These are phyloP conservation scores for Acestrorhynchus altus DNA, from an alignment of 2,797 vertebrate species.

Conservation along the genomic window DNA sequence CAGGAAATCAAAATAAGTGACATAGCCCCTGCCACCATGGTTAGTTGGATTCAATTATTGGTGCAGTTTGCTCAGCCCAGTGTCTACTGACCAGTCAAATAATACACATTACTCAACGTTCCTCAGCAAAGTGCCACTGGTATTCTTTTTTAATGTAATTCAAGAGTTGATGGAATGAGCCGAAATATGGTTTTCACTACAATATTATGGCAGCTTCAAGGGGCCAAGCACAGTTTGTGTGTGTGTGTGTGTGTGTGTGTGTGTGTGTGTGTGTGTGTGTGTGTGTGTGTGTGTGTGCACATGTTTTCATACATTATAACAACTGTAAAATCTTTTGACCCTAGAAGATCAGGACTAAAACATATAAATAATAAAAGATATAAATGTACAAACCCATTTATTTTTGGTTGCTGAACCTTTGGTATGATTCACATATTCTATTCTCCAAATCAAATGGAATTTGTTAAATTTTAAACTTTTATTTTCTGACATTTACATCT, in stretches of 20 bases:
- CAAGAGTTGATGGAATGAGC: neutral
- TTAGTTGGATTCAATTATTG: conserved; percentile 22
- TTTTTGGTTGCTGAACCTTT: too few species aligned
- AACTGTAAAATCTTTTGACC: too few species aligned
- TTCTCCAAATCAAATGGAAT: too few species aligned
- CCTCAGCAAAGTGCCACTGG: too few species aligned
- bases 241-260: conserved; percentile 16
- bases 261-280: neutral
- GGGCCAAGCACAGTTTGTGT: neutral
- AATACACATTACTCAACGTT: conserved; percentile 7
- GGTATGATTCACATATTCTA: too few species aligned
- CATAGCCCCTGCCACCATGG: neutral
- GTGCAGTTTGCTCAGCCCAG: neutral
- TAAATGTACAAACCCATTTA: too few species aligned
- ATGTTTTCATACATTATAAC: neutral
- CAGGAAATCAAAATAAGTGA: neutral
- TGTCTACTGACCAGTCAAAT: conserved; percentile 2
- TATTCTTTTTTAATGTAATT: conserved; percentile 3
- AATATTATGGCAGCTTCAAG: conserved; percentile 6
- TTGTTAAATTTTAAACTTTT: too few species aligned
- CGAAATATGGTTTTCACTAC: neutral
- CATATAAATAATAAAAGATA: too few species aligned
- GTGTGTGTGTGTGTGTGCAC: neutral
- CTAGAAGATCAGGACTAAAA: too few species aligned
- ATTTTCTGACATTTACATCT: too few species aligned